Conservation (phyloP, 2,113 vertebrate species). For the Lamprologus callipterus region DNA sequence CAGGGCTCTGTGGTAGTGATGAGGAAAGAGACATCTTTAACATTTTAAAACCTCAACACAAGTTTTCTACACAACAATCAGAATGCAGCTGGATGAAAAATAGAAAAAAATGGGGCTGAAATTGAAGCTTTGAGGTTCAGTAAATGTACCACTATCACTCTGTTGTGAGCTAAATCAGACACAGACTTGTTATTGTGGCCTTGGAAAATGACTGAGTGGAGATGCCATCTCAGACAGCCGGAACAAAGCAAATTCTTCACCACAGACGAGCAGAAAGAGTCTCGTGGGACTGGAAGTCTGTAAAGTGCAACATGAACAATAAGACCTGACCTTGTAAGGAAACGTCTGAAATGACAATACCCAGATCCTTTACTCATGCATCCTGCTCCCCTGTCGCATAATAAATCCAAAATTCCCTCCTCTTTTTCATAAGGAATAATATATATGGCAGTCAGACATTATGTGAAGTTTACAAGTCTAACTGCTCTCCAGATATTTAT, state of each 20-base stretch:
- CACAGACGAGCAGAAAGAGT: neutral
- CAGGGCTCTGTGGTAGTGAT: neutral
- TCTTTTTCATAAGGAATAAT: neutral
- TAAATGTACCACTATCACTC: constrained; percentile 17
- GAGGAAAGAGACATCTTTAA: neutral
- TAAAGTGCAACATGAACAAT: constrained; percentile 21
- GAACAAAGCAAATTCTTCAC: constrained; percentile 6
- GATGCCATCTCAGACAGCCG: constrained; percentile 6
- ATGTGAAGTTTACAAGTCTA: neutral
- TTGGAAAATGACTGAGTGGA: constrained; percentile 28
- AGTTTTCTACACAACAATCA: neutral
- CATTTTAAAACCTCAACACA: neutral
- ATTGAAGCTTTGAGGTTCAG: neutral
- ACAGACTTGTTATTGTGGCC: constrained; percentile 40
- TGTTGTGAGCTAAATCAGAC: constrained; percentile 29
- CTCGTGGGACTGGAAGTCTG: neutral
- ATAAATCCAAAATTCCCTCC: neutral
- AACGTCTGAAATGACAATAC: constrained; percentile 12
- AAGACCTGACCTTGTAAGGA: constrained; percentile 21
- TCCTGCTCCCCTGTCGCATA: neutral
- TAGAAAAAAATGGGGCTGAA: neutral
- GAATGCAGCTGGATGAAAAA: neutral
- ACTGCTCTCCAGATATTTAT: neutral
- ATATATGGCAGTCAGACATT: neutral
- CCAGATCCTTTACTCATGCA: neutral